Conservation (phyloP, 2,888 invertebrate species). For the Clivina fossor region DNA sequence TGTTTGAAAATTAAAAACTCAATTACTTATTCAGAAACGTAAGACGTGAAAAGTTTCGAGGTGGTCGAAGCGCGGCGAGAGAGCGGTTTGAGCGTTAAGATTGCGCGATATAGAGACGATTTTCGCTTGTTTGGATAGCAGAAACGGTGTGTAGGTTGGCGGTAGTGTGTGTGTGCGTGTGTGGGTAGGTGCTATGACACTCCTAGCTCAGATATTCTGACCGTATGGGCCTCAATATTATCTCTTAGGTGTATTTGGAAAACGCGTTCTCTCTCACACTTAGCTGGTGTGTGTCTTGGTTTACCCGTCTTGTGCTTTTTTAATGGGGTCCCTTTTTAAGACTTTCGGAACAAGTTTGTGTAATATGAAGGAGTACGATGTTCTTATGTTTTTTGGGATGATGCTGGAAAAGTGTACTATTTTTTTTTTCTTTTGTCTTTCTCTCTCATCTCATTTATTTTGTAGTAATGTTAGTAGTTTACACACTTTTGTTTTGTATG, state of each 20-base stretch:
- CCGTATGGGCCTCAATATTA: slow-evolving; percentile 14
- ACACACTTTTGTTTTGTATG: too few species aligned
- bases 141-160: not conserved
- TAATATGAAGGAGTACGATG: too few species aligned
- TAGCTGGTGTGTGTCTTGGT: not conserved
- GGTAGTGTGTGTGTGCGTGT: not conserved
- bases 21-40: slow-evolving; percentile 4
- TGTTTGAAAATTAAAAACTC: slow-evolving; percentile 1
- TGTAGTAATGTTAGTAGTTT: too few species aligned
- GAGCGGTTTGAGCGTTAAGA: not conserved
- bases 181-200: slow-evolving; percentile 4
- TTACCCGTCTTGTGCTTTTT: not conserved
- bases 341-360: not conserved
- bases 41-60: slow-evolving; percentile 4
- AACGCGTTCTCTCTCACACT: too few species aligned
- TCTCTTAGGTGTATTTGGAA: slow-evolving; percentile 17
- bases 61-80: too few species aligned
- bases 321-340: slow-evolving; percentile 9
- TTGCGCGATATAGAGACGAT: not conserved
- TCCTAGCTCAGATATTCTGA: slow-evolving; percentile 20
- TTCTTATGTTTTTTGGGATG: too few species aligned
- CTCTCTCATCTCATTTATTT: not conserved
- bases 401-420: not conserved
- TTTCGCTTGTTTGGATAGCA: not conserved
- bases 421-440: not conserved